phyloP scores from a whole-genome alignment of 1,140 invertebrate species.

The Zaprionus gabonicus region DNA sequence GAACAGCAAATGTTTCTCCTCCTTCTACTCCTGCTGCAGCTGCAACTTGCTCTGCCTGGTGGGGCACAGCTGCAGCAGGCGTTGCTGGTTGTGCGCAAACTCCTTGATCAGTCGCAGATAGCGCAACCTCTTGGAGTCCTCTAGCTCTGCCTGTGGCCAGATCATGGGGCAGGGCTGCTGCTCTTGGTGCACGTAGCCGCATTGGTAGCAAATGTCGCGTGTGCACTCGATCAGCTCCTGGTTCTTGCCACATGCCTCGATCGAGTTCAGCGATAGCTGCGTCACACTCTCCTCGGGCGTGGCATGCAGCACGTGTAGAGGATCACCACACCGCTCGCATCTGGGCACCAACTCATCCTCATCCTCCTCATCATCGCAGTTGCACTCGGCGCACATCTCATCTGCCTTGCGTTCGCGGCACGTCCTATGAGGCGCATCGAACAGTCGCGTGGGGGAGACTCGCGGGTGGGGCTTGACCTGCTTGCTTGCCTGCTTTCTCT shows the following conservation, averaged over 20 bases:
- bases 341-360: neutral
- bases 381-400: neutral
- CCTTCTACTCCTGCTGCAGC: neutral
- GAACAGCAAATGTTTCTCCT: neutral
- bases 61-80: neutral
- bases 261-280: conserved; percentile 5
- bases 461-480: neutral
- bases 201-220: conserved; percentile 39
- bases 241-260: conserved; percentile 53
- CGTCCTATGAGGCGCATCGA: conserved; percentile 47
- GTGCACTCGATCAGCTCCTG: neutral
- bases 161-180: conserved; percentile 2
- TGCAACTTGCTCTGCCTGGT: too few relatives aligned
- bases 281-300: neutral
- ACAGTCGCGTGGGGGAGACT: conserved; percentile 20
- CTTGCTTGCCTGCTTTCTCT: neutral
- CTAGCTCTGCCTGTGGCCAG: neutral
- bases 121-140: neutral
- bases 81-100: neutral
- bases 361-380: neutral
- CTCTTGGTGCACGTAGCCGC: conserved; percentile 44
- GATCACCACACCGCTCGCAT: neutral
- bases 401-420: conserved; percentile 27
- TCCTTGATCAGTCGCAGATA: conserved; percentile 25
- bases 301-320: neutral